Base-by-base conservation (phyloP, 2,113 vertebrate genomes). In the Pelecanoides urinatrix region DNA sequence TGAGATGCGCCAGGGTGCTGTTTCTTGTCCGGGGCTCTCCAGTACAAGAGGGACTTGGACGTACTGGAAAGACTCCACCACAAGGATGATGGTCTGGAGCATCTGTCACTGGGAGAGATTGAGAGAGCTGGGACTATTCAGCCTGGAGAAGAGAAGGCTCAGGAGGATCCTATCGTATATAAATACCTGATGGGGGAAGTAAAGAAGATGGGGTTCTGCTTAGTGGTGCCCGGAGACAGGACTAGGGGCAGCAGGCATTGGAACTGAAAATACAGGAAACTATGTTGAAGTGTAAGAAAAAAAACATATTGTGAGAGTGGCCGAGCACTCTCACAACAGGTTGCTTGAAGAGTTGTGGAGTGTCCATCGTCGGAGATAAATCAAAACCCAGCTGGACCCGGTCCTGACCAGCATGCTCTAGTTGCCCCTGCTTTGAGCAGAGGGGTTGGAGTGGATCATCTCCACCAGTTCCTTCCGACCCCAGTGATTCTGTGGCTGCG, bases 1-100 rank as follows among this genome's bases (percentile, higher is more conserved):
- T 29, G 32, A 45, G 62, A 18, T 3, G 1, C 1, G 6, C 22
- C 22, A 16, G 8, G 7, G 22, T 20, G 6, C 9, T 34, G 16
- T 32, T 62, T 32, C 29, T 9, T 40, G 16, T 44, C 61, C 32
- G 29, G 76, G 49, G 15, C 30, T n/a, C 38, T 34, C 76, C 18
- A 4, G 47, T 44, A 6, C 9, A 17, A 66, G 49, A 45, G 50
- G 38, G 50, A 30, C 19, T 2, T 30, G 77, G 62, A 9, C 11
- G 2, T 23, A 7, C 62, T 30, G 55, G 26, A 14, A 56, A 25
- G 77, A 23, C 34, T 30, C 34, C 62, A 19, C 30, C 30, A 8
- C 30, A 42, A 11, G 14, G 52, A 8, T 44, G 71, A 22, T 22
- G 73, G 42, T 6, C 36, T 65, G 47, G 25, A 66, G 22, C 23